Evolutionary conservation across 2,888 invertebrate genomes (phyloP).

Genomic region (Anthrax anthrax): DNA sequence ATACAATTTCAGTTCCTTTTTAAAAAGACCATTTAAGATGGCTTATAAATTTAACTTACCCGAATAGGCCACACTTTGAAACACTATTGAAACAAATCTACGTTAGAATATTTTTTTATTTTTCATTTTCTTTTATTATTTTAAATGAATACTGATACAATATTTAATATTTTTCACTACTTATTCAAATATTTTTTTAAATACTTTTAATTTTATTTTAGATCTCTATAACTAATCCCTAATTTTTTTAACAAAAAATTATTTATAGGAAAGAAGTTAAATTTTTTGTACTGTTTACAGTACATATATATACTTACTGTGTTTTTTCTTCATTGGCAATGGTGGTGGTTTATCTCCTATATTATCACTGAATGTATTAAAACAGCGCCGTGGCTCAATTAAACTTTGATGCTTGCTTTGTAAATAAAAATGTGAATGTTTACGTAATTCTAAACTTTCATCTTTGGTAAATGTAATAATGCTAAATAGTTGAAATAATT

Average conservation of each 20-base stretch:
- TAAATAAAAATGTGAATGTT: slow-evolving; percentile 21
- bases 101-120: slow-evolving; percentile 32
- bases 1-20: too few relatives aligned
- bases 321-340: slow-evolving; percentile 81
- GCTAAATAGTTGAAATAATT: too few relatives aligned
- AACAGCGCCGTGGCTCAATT: slow-evolving; percentile 20
- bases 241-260: slow-evolving; percentile 1
- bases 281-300: slow-evolving; percentile 5
- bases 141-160: too few relatives aligned
- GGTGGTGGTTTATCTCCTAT: slow-evolving; percentile 68
- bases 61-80: slow-evolving; percentile 92
- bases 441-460: slow-evolving; percentile 9
- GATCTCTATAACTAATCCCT: slow-evolving; percentile 10
- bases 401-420: slow-evolving; percentile 34
- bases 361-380: slow-evolving; percentile 30
- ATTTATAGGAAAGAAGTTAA: not conserved
- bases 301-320: slow-evolving; percentile 59
- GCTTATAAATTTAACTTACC: too few relatives aligned
- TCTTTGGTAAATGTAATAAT: slow-evolving; percentile 5
- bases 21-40: too few relatives aligned
- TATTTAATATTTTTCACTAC: slow-evolving; percentile 10
- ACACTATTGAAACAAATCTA: slow-evolving; percentile 51
- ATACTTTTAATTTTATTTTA: too few relatives aligned
- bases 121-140: too few relatives aligned
- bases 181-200: not conserved